Evolutionary conservation across 2,113 vertebrate genomes (phyloP), one percentile per base, ranked within the genome.

Genomic region (Malurus cyaneus): DNA sequence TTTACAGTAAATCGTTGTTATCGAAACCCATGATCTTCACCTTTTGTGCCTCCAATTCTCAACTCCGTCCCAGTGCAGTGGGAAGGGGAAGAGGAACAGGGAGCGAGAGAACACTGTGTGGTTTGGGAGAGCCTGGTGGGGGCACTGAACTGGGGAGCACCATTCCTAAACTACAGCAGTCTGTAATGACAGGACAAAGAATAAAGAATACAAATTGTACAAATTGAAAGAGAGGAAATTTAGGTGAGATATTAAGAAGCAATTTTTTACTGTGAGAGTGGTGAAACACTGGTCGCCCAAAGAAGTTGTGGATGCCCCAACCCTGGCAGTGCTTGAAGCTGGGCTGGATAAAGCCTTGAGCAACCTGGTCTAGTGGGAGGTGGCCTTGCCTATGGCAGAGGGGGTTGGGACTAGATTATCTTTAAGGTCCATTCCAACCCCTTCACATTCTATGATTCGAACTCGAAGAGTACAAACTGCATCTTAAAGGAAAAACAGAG

Each of bases 21-120:
- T 86, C 46, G 0, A 1, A 77, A 39, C 11, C 13, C 72, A 60
- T 0, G 2, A 77, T 69, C 46, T 77, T 60, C 26, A 67, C 28
- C 26, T 67, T 69, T 53, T 32, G 18, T 69, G 46, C 26, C 54
- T 69, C 32, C 26, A 77, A 46, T 60, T 44, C 62, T 44, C 36
- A 52, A 36, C 31, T 52, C 14, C 32, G 69, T 69, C 23, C 44
- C 1, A 1, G 44, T 1, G 0, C 2, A 52, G 54, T 23, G 83
- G 21, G 60, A 52, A 67, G 14, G 0, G 2, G 14, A 10, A 32
- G 18, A 66, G 44, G 61, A 52, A 52, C 14, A 0, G 0, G 21
- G 32, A 77, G 21, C 36, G 44, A 32, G 32, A 52, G 32, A 52
- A 7, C 5, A 2, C 1, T 52, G 46, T 21, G 53, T 32, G 46